Conservation (phyloP, 2,113 vertebrate species). For the Aramus guarauna region DNA sequence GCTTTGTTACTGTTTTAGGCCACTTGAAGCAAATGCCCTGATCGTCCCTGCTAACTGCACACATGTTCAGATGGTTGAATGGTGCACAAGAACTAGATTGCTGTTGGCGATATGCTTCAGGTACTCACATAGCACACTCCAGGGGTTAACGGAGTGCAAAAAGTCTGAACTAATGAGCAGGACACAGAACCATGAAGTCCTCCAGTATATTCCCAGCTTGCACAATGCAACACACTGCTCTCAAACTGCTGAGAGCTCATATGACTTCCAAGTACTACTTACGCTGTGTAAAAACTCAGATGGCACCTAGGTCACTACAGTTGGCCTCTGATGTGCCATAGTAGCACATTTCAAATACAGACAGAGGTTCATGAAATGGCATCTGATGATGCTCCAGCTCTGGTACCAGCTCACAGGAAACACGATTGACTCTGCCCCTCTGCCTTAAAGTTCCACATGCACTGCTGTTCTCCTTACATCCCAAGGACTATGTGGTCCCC, state of each 20-base stretch:
- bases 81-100: background rate
- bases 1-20: background rate
- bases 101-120: background rate
- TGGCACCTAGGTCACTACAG: background rate
- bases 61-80: background rate
- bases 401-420: background rate
- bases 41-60: background rate
- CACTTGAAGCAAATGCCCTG: background rate
- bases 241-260: background rate
- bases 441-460: background rate
- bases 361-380: background rate
- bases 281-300: background rate
- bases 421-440: background rate
- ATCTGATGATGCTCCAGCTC: background rate
- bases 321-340: accelerated
- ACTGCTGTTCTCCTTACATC: background rate
- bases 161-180: background rate
- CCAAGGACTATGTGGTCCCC: too few relatives aligned
- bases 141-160: background rate
- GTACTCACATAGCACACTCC: background rate
- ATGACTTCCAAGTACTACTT: background rate
- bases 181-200: background rate
- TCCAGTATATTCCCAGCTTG: background rate
- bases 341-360: background rate
- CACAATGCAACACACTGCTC: background rate